Conservation (phyloP, 92 coral and sea anemone genomes). For the Chrysogorgia sp. region DNA sequence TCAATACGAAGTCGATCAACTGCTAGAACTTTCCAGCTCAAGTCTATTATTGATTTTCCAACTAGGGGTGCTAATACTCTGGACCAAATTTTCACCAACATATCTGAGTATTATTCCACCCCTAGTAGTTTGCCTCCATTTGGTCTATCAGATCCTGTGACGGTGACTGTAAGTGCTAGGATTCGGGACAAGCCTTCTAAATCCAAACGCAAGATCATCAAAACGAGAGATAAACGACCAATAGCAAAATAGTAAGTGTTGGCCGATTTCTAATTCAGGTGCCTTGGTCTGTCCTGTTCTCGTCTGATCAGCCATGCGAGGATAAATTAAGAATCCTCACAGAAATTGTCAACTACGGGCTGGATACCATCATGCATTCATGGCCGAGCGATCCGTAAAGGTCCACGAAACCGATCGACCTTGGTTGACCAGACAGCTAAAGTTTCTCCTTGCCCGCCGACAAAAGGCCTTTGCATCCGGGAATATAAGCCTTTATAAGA, state of each 20-base stretch:
- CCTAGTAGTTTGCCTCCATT: conserved; percentile 53
- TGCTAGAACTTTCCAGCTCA: conserved; percentile 63
- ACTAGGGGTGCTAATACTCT: conserved; percentile 68
- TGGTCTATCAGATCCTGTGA: conserved; percentile 64
- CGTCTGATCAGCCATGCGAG: conserved; percentile 53
- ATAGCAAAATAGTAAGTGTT: conserved; percentile 5
- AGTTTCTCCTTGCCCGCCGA: neutral
- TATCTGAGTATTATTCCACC: conserved; percentile 48
- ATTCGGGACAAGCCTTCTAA: conserved; percentile 44
- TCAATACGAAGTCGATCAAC: conserved; percentile 50
- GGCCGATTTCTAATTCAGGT: conserved; percentile 40
- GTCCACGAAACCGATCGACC: conserved; percentile 68
- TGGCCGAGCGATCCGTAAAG: conserved; percentile 5
- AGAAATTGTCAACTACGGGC: conserved; percentile 24
- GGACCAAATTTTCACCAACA: conserved; percentile 65
- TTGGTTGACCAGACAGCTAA: neutral
- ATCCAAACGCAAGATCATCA: conserved; percentile 56
- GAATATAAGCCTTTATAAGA: conserved; percentile 42
- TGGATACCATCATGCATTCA: conserved; percentile 26
- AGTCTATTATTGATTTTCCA: conserved; percentile 60
- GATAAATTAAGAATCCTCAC: conserved; percentile 53
- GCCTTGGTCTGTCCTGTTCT: conserved; percentile 49
- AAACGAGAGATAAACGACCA: conserved; percentile 18
- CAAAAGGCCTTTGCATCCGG: conserved; percentile 55
- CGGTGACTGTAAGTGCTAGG: conserved; percentile 46